Evolutionary conservation across 2,113 vertebrate genomes (phyloP).

Genomic region (Chunga burmeisteri): DNA sequence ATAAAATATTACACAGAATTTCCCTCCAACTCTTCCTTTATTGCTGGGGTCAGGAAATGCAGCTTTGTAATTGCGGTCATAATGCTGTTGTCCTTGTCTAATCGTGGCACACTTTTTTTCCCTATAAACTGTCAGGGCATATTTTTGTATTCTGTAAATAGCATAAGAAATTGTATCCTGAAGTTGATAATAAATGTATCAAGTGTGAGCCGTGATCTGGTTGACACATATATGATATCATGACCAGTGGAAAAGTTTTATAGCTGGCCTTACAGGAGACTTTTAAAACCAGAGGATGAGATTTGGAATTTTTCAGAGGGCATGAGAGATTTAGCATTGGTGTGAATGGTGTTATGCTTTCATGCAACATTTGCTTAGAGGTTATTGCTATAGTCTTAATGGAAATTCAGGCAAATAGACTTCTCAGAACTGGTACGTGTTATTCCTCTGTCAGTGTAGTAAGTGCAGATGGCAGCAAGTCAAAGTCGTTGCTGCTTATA

Average conservation of each 20-base stretch:
- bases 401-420: background rate
- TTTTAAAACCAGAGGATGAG: background rate
- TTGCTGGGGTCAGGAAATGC: slow-evolving; percentile 62
- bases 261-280: background rate
- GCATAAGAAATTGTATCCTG: slow-evolving; percentile 31
- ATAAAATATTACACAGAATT: slow-evolving; percentile 66
- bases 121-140: slow-evolving; percentile 44
- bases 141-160: slow-evolving; percentile 33
- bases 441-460: background rate
- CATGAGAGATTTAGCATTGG: background rate
- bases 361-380: slow-evolving; percentile 19
- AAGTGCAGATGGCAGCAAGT: background rate
- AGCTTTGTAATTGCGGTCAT: slow-evolving; percentile 64
- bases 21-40: slow-evolving; percentile 57
- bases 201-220: background rate
- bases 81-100: slow-evolving; percentile 50
- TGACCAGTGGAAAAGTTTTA: background rate
- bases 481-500: background rate
- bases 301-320: background rate
- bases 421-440: background rate
- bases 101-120: slow-evolving; percentile 24
- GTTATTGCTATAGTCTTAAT: slow-evolving; percentile 1
- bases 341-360: background rate
- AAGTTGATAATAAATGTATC: slow-evolving; percentile 13
- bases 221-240: background rate